Conservation (phyloP, 2,797 vertebrate species). For the Oreonectes daqikongensis region DNA sequence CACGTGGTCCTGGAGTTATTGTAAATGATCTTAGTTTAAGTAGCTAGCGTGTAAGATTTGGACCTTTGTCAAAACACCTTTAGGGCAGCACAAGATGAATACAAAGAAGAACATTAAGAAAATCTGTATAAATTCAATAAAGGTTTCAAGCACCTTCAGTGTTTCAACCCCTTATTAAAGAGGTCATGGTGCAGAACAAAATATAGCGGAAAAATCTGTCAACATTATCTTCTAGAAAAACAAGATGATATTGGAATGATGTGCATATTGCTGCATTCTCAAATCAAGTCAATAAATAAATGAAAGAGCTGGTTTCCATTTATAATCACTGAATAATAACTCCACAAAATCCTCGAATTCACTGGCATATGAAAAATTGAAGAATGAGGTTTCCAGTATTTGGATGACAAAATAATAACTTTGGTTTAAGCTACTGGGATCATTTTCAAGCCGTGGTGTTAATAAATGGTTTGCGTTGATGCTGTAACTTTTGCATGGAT, state of each 20-base stretch:
- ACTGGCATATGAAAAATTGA: constrained; percentile 45
- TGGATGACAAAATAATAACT: constrained; percentile 50
- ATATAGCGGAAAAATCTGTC: constrained; percentile 17
- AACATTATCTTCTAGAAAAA: constrained; percentile 31
- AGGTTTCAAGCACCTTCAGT: constrained; percentile 1
- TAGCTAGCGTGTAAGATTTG: not conserved
- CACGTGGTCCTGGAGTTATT: too few relatives aligned
- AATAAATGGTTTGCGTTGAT: constrained; percentile 46
- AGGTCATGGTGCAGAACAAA: not conserved
- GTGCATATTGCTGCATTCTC: constrained; percentile 23
- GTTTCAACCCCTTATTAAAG: not conserved
- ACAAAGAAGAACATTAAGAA: not conserved
- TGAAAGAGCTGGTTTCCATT: constrained; percentile 24
- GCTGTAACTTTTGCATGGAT: constrained; percentile 33
- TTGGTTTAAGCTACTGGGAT: too few relatives aligned
- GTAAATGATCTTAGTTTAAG: not conserved
- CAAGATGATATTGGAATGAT: constrained; percentile 28
- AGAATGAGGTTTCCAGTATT: constrained; percentile 29
- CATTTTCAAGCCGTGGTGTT: constrained; percentile 49
- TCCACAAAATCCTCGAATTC: constrained; percentile 37
- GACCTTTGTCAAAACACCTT: not conserved
- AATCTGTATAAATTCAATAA: constrained; percentile 7
- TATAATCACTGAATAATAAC: constrained; percentile 26
- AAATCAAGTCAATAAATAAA: constrained; percentile 4
- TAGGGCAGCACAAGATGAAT: not conserved